Evolutionary conservation across 1,140 invertebrate species (phyloP).

Genomic region (Saccostrea echinata): DNA sequence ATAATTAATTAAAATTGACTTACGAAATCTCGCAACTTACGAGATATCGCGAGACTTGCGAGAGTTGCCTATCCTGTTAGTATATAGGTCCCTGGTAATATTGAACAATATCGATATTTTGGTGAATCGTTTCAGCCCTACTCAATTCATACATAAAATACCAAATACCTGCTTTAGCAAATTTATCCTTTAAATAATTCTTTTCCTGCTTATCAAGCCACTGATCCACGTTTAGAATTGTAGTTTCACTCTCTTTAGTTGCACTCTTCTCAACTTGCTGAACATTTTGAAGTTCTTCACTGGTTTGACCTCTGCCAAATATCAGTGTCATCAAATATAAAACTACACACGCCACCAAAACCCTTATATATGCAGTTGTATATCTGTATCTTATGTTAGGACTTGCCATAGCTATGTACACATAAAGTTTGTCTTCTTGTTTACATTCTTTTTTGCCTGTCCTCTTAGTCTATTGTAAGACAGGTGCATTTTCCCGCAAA

Average conservation of each 20-base stretch:
- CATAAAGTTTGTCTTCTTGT: no score
- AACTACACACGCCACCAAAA: neutral
- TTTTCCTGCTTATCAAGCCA: neutral
- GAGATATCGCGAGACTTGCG: no score
- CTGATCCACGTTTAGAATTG: neutral
- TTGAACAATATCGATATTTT: no score
- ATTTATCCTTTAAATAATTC: neutral
- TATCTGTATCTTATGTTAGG: neutral
- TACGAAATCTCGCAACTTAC: no score
- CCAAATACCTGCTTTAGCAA: conserved; percentile 7
- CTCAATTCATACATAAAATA: no score
- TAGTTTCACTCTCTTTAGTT: neutral
- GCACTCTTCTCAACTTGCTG: neutral
- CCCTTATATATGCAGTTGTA: neutral
- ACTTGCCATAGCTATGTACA: no score
- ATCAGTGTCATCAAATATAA: neutral
- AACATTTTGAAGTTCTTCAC: neutral
- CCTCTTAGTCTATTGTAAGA: neutral
- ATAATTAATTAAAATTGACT: no score
- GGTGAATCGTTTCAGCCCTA: no score
- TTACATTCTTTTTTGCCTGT: no score
- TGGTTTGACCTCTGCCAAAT: neutral
- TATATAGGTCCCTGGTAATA: no score
- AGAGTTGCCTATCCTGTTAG: no score
- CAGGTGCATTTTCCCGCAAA: neutral